phyloP scores from a whole-genome alignment of 2,888 invertebrate species.

The Eudemis profundana region DNA sequence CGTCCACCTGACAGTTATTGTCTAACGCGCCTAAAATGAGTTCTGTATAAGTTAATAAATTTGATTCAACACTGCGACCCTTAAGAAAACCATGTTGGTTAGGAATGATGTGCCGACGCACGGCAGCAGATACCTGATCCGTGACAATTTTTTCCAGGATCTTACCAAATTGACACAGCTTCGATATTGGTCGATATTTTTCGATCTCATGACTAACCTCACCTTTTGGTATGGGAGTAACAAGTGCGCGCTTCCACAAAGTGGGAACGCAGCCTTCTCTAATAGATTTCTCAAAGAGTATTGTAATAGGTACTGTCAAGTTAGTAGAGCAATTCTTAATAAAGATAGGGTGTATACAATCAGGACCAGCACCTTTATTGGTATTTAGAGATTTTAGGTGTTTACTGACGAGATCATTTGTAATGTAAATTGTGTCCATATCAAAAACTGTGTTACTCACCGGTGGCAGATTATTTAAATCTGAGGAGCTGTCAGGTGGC shows the following conservation, averaged over 20 bases:
- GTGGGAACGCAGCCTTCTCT: neutral
- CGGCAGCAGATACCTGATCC: too few species aligned
- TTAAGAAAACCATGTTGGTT: too few species aligned
- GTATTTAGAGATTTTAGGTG: neutral
- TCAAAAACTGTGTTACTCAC: neutral
- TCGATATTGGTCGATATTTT: slow-evolving; percentile 10
- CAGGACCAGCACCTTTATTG: neutral
- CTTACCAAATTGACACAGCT: slow-evolving; percentile 5
- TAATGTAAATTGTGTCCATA: neutral
- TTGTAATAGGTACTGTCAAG: neutral
- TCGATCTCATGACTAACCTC: neutral
- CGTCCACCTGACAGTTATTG: too few species aligned
- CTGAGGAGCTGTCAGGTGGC: neutral
- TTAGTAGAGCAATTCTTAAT: neutral
- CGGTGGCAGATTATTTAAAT: neutral
- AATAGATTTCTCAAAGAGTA: neutral
- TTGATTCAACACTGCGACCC: too few species aligned
- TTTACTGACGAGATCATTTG: neutral
- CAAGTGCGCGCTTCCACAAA: slow-evolving; percentile 2
- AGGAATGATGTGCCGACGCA: too few species aligned
- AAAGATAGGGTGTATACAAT: neutral
- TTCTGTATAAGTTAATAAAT: too few species aligned
- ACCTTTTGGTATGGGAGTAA: slow-evolving; percentile 12
- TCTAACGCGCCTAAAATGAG: too few species aligned
- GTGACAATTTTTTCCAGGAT: slow-evolving; percentile 3